These are phyloP conservation scores for Danionella cerebrum DNA, from an alignment of 2,113 vertebrate genomes.

Conservation along the genomic window DNA sequence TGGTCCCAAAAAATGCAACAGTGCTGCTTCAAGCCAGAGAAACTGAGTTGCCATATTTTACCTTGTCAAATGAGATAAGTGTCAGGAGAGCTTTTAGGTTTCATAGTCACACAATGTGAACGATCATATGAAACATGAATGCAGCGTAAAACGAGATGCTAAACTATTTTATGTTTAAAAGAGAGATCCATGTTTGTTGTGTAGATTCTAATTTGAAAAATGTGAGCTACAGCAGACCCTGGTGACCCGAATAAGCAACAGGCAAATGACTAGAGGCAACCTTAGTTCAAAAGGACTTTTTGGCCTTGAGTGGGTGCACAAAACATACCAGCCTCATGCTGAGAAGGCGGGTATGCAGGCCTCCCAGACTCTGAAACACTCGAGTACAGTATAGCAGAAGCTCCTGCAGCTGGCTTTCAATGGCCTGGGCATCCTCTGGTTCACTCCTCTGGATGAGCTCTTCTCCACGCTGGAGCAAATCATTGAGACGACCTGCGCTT, in stretches of 20 bases:
- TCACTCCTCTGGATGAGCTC: conserved; percentile 63
- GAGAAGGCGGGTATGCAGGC: conserved; percentile 69
- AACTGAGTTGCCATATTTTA: not conserved
- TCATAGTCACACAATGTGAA: not conserved
- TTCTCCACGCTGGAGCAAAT: conserved; percentile 64
- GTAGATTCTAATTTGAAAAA: no score
- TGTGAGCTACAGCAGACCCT: no score
- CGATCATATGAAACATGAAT: no score
- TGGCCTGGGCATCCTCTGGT: conserved; percentile 46
- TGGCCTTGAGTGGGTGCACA: no score
- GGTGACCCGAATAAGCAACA: no score
- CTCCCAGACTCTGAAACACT: conserved; percentile 61
- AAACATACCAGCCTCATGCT: conserved; percentile 73
- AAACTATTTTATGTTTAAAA: no score
- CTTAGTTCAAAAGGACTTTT: no score
- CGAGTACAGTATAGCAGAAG: conserved; percentile 61
- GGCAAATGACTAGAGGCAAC: no score
- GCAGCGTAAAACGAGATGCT: no score
- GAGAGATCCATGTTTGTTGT: no score
- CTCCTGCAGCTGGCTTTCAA: conserved; percentile 65
- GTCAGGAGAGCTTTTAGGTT: not conserved
- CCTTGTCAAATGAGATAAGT: not conserved
- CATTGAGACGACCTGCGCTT: conserved; percentile 59
- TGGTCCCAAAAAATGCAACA: not conserved
- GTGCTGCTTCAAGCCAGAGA: not conserved